phyloP scores from a whole-genome alignment of 2,797 vertebrate species.

The Staurois parvus region DNA sequence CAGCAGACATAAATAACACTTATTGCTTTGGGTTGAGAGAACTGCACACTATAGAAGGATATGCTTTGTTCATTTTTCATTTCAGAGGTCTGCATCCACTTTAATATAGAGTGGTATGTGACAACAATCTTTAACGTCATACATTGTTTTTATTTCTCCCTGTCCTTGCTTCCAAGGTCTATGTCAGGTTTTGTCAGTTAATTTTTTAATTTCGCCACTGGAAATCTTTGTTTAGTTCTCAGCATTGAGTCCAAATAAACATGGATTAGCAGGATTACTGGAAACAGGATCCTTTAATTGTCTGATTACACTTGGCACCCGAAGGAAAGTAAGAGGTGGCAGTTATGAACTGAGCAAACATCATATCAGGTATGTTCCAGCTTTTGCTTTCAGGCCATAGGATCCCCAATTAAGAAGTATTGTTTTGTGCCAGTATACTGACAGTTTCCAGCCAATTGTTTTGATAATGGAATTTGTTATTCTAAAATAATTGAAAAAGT shows the following conservation, averaged over 20 bases:
- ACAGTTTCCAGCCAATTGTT: not conserved
- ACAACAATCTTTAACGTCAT: not conserved
- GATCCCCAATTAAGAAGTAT: not conserved
- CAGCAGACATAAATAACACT: too few relatives aligned
- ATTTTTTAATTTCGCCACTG: not conserved
- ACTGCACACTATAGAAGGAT: too few relatives aligned
- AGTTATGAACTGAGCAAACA: not conserved
- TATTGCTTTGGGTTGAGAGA: too few relatives aligned
- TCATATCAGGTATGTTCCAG: not conserved
- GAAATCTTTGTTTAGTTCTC: not conserved
- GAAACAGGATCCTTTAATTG: slow-evolving; percentile 1
- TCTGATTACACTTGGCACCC: not conserved
- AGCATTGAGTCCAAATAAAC: slow-evolving; percentile 1
- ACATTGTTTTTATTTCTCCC: slow-evolving; percentile 3
- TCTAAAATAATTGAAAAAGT: too few relatives aligned
- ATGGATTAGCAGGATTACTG: slow-evolving; percentile 30
- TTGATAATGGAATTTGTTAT: too few relatives aligned
- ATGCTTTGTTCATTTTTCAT: too few relatives aligned
- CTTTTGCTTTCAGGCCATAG: not conserved
- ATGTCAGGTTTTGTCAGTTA: not conserved
- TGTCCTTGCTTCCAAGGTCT: not conserved
- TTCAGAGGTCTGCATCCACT: too few relatives aligned
- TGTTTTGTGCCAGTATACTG: too few relatives aligned
- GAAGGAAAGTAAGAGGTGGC: not conserved
- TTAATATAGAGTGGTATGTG: too few relatives aligned